Conservation (phyloP, 2,113 vertebrate genomes). For the Epinephelus cyanopodus region DNA sequence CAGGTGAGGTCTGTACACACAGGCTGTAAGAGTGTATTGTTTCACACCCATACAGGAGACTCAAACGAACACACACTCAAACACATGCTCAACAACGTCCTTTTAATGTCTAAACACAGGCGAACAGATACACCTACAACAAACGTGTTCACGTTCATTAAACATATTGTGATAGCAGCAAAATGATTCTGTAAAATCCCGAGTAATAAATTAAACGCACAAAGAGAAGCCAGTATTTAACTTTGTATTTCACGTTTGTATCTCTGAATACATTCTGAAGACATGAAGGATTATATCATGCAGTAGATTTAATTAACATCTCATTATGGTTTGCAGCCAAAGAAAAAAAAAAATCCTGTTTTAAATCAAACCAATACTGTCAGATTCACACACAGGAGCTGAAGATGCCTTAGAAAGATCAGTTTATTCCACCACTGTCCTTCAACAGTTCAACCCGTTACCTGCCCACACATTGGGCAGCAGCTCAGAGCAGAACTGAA, state of each 20-base stretch:
- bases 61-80: not conserved
- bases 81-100: not conserved
- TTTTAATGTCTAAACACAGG: not conserved
- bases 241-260: not conserved
- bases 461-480: conserved; percentile 40
- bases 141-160: not conserved
- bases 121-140: not conserved
- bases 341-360: not conserved
- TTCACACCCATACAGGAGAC: conserved; percentile 10
- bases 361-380: not conserved
- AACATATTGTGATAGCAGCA: too few species aligned
- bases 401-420: not conserved
- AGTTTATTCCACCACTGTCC: conserved; percentile 2
- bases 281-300: not conserved
- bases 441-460: conserved; percentile 40
- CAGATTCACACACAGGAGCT: not conserved
- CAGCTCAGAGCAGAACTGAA: conserved; percentile 35
- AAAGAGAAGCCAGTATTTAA: not conserved
- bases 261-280: not conserved
- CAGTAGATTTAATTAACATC: not conserved
- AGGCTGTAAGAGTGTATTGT: not conserved
- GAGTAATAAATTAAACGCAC: not conserved
- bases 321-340: not conserved
- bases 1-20: not conserved
- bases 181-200: not conserved